Base-by-base conservation (phyloP, 2,113 vertebrate genomes). In the Halcyon senegalensis region DNA sequence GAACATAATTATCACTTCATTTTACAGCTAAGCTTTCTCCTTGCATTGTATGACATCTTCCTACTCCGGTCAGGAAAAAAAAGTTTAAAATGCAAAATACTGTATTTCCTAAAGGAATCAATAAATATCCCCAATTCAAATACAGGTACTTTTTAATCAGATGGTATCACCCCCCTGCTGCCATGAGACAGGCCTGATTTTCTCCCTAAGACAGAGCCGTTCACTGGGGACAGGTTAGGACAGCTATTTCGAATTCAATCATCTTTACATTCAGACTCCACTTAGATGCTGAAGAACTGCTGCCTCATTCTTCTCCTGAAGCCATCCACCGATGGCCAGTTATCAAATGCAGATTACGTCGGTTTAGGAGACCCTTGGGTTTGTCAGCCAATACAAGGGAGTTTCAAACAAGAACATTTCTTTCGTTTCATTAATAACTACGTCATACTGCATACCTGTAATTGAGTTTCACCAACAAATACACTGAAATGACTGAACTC, bases 391-490 rank as follows among this genome's bases (percentile, higher is more conserved):
- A 51, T 51, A 94, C 50, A 41, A 90, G 96, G 97, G 96, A 97
- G 97, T 79, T 84, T 68, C 97, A 96, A 96, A 94, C 98, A 98
- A 98, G 97, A 97, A 98, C 97, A 97, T 93, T 95, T 93, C 64
- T 77, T 44, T 13, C 16, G 6, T 72, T 69, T 75, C 85, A 66
- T 97, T 97, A 96, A 91, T 81, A 98, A 97, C 13, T 44, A 67
- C 6, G 11, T 89, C 95, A 91, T 97, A 97, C 98, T 98, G 97
- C 98, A 98, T 97, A 98, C 98, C 98, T 98, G 98, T 98, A 98
- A 98, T 97, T 97, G 97, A 97, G 94, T 97, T 97, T 93, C 97
- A 97, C 97, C 98, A 97, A 96, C 93, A 94, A 92, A 96, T 97
- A 87, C 97, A 96, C 97, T 96, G 97, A 93, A 91, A 96, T 96